phyloP scores from a whole-genome alignment of 2,797 vertebrate species.

The Sphenopsis melanotis region DNA sequence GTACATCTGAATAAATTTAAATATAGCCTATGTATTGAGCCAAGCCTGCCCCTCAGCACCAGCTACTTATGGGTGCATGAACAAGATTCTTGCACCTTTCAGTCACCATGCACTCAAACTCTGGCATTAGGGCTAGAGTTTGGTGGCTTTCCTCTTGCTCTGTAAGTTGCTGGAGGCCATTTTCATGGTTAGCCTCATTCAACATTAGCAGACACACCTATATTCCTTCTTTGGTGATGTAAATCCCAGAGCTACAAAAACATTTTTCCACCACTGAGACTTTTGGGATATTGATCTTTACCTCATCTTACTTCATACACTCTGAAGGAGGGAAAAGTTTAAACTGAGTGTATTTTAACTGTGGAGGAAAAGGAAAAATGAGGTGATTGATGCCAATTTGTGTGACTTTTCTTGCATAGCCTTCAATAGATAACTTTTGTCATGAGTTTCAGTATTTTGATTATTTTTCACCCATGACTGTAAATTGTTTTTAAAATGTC shows the following conservation, averaged over 20 bases:
- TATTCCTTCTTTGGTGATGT: not conserved
- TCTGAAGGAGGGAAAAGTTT: not conserved
- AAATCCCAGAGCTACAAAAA: not conserved
- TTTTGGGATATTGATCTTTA: not conserved
- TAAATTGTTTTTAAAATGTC: not conserved
- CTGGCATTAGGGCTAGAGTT: not conserved
- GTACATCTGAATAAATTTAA: not conserved
- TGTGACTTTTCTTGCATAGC: not conserved
- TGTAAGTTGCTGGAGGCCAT: not conserved
- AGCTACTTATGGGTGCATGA: not conserved
- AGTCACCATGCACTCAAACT: not conserved
- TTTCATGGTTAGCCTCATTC: not conserved
- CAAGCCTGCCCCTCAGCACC: not conserved
- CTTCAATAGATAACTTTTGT: not conserved
- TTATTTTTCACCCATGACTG: not conserved
- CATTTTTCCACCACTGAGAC: not conserved
- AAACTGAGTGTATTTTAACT: not conserved
- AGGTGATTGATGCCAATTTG: not conserved
- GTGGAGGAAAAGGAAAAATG: not conserved
- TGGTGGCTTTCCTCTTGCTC: not conserved
- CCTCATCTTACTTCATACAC: not conserved
- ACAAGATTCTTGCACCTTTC: not conserved
- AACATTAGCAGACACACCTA: rapidly evolving
- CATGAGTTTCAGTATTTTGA: not conserved
- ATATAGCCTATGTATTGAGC: not conserved